Evolutionary conservation across 1,140 invertebrate genomes (phyloP).

Genomic region (Cydia strobilella): DNA sequence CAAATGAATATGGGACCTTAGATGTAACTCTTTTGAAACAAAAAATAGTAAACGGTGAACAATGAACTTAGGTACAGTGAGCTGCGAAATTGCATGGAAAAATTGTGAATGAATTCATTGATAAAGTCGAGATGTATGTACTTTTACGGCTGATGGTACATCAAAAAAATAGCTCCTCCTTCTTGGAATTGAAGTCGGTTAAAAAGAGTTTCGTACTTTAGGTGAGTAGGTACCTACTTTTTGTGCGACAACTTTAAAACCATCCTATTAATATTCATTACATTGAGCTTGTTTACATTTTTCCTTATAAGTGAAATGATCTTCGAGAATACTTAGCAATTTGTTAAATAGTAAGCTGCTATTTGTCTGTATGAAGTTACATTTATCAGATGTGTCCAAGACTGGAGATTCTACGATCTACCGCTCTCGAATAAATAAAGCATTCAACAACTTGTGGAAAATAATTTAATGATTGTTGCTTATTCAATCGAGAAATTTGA

Average conservation of each 20-base stretch:
- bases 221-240: slow-evolving; percentile 37
- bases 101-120: too few relatives aligned
- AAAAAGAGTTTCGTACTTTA: background rate
- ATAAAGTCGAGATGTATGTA: too few relatives aligned
- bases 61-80: too few relatives aligned
- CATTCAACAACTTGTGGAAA: slow-evolving; percentile 36
- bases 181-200: too few relatives aligned
- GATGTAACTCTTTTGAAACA: too few relatives aligned
- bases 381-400: slow-evolving; percentile 49
- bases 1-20: too few relatives aligned
- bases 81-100: too few relatives aligned
- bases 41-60: too few relatives aligned
- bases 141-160: too few relatives aligned
- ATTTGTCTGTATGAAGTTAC: slow-evolving; percentile 62
- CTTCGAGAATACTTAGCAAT: slow-evolving; percentile 50
- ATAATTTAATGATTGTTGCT: slow-evolving; percentile 40
- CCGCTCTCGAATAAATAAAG: background rate
- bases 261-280: slow-evolving; percentile 59
- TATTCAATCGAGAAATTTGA: slow-evolving; percentile 3
- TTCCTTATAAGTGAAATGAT: slow-evolving; percentile 52
- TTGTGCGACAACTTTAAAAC: slow-evolving; percentile 37
- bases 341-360: slow-evolving; percentile 56
- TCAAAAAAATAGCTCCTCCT: too few relatives aligned
- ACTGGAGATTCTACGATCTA: background rate
- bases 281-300: slow-evolving; percentile 49